Evolutionary conservation across 2,888 invertebrate species (phyloP).

Genomic region (Trachelus iudaicus): DNA sequence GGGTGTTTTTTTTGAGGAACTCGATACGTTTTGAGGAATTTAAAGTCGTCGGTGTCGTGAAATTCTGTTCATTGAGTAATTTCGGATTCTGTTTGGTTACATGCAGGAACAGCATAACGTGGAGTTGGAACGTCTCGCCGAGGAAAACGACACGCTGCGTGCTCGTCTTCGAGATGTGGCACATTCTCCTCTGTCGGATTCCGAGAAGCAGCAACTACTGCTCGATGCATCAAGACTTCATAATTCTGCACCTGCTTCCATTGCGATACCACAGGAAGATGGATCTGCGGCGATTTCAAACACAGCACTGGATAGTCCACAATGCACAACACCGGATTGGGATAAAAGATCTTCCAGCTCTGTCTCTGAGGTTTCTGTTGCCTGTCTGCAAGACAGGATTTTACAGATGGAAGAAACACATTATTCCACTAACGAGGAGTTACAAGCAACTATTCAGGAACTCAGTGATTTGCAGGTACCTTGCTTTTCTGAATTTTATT

Average conservation of each 20-base stretch:
- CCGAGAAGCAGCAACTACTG: slow-evolving; percentile 84
- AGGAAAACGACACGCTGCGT: slow-evolving; percentile 81
- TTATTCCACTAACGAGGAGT: slow-evolving; percentile 87
- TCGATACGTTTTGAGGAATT: not conserved
- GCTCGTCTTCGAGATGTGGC: slow-evolving; percentile 82
- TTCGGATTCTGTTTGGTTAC: not conserved
- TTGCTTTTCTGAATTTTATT: slow-evolving; percentile 41
- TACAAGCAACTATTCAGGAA: slow-evolving; percentile 94
- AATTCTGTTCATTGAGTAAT: not conserved
- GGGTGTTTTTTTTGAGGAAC: not conserved
- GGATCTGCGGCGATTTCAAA: slow-evolving; percentile 28
- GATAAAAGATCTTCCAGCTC: slow-evolving; percentile 91
- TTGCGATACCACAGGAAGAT: slow-evolving; percentile 67
- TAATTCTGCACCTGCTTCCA: slow-evolving; percentile 85
- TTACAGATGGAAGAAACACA: slow-evolving; percentile 93
- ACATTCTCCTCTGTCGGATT: slow-evolving; percentile 84
- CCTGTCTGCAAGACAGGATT: slow-evolving; percentile 92
- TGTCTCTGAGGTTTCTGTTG: slow-evolving; percentile 89
- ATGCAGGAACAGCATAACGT: slow-evolving; percentile 72
- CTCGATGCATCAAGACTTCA: slow-evolving; percentile 78
- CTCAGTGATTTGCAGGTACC: slow-evolving; percentile 84
- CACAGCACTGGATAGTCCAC: slow-evolving; percentile 67
- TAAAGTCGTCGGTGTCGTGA: not conserved
- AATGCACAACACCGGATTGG: slow-evolving; percentile 87
- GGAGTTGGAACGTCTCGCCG: slow-evolving; percentile 76